Evolutionary conservation across 2,113 vertebrate species (phyloP).

Genomic region (Casuarius casuarius): DNA sequence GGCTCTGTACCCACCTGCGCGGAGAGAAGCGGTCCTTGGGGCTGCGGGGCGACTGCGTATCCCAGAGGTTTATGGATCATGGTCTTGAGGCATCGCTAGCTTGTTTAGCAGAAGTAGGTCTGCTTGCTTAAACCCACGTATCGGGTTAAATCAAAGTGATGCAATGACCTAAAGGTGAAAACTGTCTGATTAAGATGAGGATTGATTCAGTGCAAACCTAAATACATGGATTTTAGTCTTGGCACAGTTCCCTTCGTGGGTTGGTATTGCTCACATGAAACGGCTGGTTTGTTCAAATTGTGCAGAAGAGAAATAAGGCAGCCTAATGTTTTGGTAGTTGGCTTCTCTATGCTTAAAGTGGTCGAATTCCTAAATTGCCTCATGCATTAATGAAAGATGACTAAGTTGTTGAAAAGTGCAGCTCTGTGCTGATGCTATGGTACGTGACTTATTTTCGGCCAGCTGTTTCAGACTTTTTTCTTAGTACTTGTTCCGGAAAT

Average conservation of each 20-base stretch:
- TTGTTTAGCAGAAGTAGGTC: neutral
- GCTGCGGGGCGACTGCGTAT: too few species aligned
- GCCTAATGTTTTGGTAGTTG: fast-evolving
- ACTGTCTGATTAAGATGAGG: neutral
- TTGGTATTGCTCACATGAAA: fast-evolving
- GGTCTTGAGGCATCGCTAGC: neutral
- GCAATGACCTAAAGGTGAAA: fast-evolving
- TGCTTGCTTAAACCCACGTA: fast-evolving
- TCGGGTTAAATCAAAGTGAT: neutral
- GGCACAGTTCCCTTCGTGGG: neutral
- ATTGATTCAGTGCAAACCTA: fast-evolving
- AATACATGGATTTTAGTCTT: fast-evolving
- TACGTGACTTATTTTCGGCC: neutral
- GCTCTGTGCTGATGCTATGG: neutral
- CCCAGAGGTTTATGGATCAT: fast-evolving
- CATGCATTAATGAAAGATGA: fast-evolving
- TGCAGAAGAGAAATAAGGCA: neutral
- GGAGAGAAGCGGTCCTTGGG: too few species aligned
- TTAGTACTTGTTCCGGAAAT: neutral
- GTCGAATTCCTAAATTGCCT: fast-evolving
- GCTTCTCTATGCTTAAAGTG: fast-evolving
- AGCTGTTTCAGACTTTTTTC: neutral
- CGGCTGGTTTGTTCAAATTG: fast-evolving
- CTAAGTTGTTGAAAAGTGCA: neutral
- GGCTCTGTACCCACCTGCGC: too few species aligned